Evolutionary conservation across 92 coral and sea anemone genomes (phyloP).

Genomic region (Palythoa caribaeorum): DNA sequence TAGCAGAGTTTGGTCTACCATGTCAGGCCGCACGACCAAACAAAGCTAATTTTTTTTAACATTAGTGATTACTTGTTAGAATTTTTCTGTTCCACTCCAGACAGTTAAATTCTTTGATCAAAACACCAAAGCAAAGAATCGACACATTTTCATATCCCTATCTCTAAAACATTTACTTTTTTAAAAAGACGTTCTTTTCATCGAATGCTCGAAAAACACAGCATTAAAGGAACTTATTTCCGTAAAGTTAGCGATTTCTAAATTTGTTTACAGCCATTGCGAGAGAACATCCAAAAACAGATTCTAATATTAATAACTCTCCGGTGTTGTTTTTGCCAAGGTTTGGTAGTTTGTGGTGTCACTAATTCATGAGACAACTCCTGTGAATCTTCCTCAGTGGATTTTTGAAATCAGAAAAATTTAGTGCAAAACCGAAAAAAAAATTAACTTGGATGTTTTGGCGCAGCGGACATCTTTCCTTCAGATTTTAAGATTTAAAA

Average conservation of each 20-base stretch:
- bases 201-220: neutral
- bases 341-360: conserved; percentile 19
- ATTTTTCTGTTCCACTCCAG: neutral
- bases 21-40: too few relatives aligned
- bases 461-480: neutral
- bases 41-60: neutral
- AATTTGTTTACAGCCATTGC: conserved; percentile 6
- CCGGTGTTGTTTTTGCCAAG: neutral
- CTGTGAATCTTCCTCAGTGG: neutral
- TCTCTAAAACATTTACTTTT: neutral
- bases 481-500: neutral
- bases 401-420: too few relatives aligned
- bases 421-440: too few relatives aligned
- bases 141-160: neutral
- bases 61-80: neutral
- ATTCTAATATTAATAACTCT: conserved; percentile 6
- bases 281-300: conserved; percentile 1
- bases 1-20: neutral
- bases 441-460: neutral
- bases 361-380: neutral
- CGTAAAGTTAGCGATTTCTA: conserved; percentile 3
- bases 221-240: neutral
- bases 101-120: neutral
- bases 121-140: conserved; percentile 10
- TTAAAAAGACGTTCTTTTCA: neutral